Conservation (phyloP, 2,113 vertebrate genomes). For the Epinephelus moara region DNA sequence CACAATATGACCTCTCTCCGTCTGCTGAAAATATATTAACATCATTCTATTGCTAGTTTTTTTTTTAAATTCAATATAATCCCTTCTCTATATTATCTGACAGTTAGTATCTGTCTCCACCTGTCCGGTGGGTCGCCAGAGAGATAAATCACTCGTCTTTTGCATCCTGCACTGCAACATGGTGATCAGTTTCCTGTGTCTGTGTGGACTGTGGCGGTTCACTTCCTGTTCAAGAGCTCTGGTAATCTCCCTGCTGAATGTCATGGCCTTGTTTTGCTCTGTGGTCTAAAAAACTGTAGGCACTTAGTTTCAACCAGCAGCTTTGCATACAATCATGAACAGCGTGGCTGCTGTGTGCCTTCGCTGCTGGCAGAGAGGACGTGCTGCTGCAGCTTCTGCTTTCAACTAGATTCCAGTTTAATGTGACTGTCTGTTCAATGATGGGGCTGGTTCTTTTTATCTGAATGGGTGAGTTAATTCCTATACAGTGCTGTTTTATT, state of each 20-base stretch:
- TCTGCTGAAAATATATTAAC: conserved; percentile 60
- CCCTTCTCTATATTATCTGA: conserved; percentile 38
- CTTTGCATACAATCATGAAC: conserved; percentile 61
- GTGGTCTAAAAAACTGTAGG: conserved; percentile 76
- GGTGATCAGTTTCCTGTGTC: conserved; percentile 78
- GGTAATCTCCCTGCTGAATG: conserved; percentile 80
- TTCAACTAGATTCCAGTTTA: conserved; percentile 38
- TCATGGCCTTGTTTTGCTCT: conserved; percentile 80
- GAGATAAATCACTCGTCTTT: conserved; percentile 62
- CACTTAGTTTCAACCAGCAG: conserved; percentile 75
- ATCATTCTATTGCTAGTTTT: conserved; percentile 37
- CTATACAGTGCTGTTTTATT: conserved; percentile 43
- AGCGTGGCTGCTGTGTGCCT: conserved; percentile 36
- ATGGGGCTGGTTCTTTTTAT: background rate
- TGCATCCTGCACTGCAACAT: conserved; percentile 69
- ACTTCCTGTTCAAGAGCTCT: conserved; percentile 78
- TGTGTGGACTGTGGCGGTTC: conserved; percentile 75
- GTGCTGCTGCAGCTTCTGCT: conserved; percentile 22
- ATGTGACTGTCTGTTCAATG: conserved; percentile 31
- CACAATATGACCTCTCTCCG: conserved; percentile 28
- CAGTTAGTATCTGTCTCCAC: conserved; percentile 51
- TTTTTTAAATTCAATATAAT: conserved; percentile 33
- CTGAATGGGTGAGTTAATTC: conserved; percentile 12
- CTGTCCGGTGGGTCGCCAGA: conserved; percentile 65
- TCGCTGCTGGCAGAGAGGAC: conserved; percentile 22